Evolutionary conservation across 2,797 vertebrate species (phyloP).

Genomic region (Pristis pectinata): DNA sequence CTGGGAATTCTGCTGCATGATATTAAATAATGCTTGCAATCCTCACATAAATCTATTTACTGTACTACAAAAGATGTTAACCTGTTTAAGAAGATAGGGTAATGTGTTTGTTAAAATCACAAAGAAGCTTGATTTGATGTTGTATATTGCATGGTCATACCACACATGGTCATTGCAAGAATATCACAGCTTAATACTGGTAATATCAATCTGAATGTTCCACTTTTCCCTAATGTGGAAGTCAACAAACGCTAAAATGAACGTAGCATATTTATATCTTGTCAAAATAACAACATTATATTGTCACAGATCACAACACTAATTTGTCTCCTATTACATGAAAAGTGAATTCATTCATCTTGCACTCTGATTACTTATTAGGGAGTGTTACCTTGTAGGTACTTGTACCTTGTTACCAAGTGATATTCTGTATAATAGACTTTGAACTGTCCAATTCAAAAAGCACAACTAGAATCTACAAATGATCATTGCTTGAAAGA

Average conservation of each 20-base stretch:
- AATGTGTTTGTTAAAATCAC: neutral
- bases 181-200: neutral
- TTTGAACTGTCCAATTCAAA: neutral
- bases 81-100: neutral
- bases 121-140: neutral
- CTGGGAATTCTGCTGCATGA: neutral
- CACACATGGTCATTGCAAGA: neutral
- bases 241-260: neutral
- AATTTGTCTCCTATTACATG: neutral
- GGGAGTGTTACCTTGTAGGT: neutral
- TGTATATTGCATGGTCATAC: neutral
- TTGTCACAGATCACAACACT: neutral
- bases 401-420: too few relatives aligned
- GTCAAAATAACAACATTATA: neutral
- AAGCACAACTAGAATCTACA: neutral
- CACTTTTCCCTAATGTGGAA: neutral
- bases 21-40: neutral
- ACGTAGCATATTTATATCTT: neutral
- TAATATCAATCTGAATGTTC: neutral
- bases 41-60: neutral
- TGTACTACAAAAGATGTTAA: neutral
- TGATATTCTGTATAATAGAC: neutral
- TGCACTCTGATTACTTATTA: neutral
- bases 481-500: neutral
- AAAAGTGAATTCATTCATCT: neutral